A percentile compares a stretch with the other conserved stretches of the same genome.
These are phyloP conservation scores for Patella depressa DNA, from an alignment of 2,888 invertebrate species.

Conservation along the genomic window DNA sequence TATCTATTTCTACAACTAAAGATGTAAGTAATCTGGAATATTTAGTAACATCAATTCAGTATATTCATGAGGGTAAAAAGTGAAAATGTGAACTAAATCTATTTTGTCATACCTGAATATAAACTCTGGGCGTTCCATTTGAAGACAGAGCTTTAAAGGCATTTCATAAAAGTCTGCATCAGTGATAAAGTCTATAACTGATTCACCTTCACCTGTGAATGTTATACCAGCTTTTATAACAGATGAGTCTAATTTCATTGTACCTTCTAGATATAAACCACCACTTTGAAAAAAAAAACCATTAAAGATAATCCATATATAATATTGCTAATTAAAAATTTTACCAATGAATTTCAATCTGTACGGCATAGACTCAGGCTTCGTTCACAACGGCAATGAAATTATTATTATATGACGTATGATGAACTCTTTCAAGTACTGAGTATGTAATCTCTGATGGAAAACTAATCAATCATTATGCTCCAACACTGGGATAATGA, in stretches of 20 bases:
- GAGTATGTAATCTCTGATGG: too few species aligned
- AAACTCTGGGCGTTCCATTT: constrained; percentile 80
- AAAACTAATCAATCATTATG: too few species aligned
- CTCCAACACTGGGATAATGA: too few species aligned
- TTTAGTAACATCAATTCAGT: too few species aligned
- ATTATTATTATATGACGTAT: too few species aligned
- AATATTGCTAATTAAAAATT: not conserved
- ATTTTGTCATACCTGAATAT: constrained; percentile 74
- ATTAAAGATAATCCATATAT: not conserved
- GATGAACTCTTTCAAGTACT: too few species aligned
- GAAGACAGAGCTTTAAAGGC: constrained; percentile 81
- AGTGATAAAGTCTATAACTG: constrained; percentile 80
- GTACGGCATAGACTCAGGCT: too few species aligned
- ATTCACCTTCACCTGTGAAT: constrained; percentile 78
- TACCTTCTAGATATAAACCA: constrained; percentile 79
- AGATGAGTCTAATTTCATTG: constrained; percentile 77
- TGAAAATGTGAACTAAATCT: too few species aligned
- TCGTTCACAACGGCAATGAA: too few species aligned
- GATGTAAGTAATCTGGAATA: too few species aligned
- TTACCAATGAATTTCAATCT: not conserved
- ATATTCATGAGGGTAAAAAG: too few species aligned
- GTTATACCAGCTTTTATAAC: constrained; percentile 80
- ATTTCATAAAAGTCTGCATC: constrained; percentile 84
- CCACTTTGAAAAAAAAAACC: constrained; percentile 73
- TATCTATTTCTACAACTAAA: too few species aligned